A percentile compares a stretch with the other conserved stretches of the same genome.
These are phyloP conservation scores for Fregetta grallaria DNA, from an alignment of 2,113 vertebrate species.

Conservation along the genomic window DNA sequence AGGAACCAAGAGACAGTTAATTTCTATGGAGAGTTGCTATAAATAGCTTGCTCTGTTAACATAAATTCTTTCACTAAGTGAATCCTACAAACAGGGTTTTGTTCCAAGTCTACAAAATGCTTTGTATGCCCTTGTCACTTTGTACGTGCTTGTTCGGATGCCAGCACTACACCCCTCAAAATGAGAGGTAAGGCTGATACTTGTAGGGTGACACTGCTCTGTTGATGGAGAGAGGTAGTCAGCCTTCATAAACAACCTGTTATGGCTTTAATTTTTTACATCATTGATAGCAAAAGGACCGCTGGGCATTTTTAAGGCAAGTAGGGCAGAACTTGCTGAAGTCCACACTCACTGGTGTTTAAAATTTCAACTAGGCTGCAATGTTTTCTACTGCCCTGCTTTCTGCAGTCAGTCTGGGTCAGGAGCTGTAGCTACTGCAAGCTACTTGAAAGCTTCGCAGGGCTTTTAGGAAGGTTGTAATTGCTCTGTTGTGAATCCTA, in stretches of 20 bases:
- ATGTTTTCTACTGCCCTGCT: background rate
- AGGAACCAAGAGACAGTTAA: slow-evolving; percentile 29
- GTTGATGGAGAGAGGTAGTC: background rate
- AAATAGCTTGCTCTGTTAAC: slow-evolving; percentile 66
- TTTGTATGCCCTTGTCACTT: background rate
- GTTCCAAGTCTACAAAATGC: slow-evolving; percentile 38
- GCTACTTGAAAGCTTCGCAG: background rate
- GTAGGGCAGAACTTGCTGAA: background rate
- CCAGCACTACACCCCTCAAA: background rate
- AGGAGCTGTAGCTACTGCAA: background rate
- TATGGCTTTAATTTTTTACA: background rate
- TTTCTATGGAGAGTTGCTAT: slow-evolving; percentile 40
- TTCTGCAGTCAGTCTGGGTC: background rate
- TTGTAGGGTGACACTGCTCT: background rate
- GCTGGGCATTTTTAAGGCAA: background rate
- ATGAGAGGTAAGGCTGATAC: background rate
- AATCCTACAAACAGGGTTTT: slow-evolving; percentile 53
- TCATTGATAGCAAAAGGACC: background rate
- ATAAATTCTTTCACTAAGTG: slow-evolving; percentile 38
- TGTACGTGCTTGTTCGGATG: background rate
- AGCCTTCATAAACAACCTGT: background rate
- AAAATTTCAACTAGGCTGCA: background rate
- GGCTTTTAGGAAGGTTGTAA: background rate
- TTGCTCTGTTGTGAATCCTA: background rate
- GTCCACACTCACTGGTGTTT: fast-evolving